Evolutionary conservation across 2,797 vertebrate genomes (phyloP), one percentile per base, ranked within the genome.

Genomic region (Chloroceryle amazona): DNA sequence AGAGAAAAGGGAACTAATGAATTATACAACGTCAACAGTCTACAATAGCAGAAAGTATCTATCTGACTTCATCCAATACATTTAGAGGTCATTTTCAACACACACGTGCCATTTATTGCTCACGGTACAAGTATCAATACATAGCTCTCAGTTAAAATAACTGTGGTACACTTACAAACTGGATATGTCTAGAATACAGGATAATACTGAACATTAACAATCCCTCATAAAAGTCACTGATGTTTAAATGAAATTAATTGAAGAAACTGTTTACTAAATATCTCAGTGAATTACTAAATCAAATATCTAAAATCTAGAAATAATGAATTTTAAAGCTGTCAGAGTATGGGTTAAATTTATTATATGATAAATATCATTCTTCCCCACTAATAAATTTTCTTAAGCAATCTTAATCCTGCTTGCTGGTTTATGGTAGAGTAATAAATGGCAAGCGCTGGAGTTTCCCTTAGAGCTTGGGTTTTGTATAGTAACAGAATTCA

Each of bases 291-390:
- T 73, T 81, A 81, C 63, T 84, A 83, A 93, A 81, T 75, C 23
- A 78, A 67, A 74, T 83, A 86, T 61, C 37, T 70, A 55, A 79
- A 91, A 95, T 60, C 21, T 72, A 89, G 88, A 89, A 95, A 91
- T 70, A 86, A 74, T 51, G 2, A 71, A 80, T 87, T 82, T 93
- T 41, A 93, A 74, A 93, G 60, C 70, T 71, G 57, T 89, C 93
- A 89, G 42, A 66, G n/a, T 80, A 78, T n/a, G 20, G 49, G n/a
- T 85, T 83, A 87, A 92, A 94, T 82, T 78, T 82, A 91, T 80
- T 67, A 71, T 63, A 95, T 61, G 47, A 92, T 74, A 93, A 95
- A 89, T 94, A 96, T 65, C 94, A 73, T 92, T 94, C 44, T 89
- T 20, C 2, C 0, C 15, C 44, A 82, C 37, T 71, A 95, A 94